These are phyloP conservation scores for Upupa epops DNA, from an alignment of 2,113 vertebrate genomes.

Conservation along the genomic window DNA sequence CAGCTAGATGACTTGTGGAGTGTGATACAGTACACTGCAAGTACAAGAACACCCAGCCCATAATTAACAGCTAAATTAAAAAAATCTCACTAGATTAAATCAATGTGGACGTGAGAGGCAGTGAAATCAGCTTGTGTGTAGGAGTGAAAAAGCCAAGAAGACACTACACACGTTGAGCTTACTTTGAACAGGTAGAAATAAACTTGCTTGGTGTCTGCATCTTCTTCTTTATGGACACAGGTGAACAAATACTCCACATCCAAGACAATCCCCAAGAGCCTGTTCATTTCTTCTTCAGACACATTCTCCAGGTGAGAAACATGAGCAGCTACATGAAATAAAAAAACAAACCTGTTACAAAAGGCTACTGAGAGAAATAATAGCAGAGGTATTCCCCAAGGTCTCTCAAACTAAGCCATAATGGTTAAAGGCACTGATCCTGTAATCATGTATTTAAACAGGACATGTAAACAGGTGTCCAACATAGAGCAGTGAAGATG, in stretches of 20 bases:
- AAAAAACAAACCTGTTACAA: background rate
- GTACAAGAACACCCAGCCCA: accelerated
- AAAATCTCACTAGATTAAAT: background rate
- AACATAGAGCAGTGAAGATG: too few relatives aligned
- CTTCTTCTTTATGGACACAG: slow-evolving; percentile 98
- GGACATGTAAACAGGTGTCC: too few relatives aligned
- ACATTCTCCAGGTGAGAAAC: slow-evolving; percentile 97
- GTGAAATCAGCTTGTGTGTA: background rate
- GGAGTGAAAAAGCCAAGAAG: background rate
- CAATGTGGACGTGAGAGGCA: background rate
- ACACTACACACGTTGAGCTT: slow-evolving; percentile 22
- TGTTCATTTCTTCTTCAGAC: slow-evolving; percentile 96
- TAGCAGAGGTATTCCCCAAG: background rate
- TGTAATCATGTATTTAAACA: background rate
- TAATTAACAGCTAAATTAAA: background rate
- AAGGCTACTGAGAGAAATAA: background rate
- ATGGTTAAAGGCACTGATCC: background rate
- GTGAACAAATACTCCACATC: slow-evolving; percentile 98
- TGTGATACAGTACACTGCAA: background rate
- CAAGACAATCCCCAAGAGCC: slow-evolving; percentile 92
- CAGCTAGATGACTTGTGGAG: background rate
- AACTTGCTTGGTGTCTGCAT: slow-evolving; percentile 98
- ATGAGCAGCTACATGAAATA: slow-evolving; percentile 84
- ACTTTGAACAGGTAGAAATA: slow-evolving; percentile 99
- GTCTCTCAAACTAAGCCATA: background rate